phyloP scores from a whole-genome alignment of 2,888 invertebrate species.

The Homarus gammarus region DNA sequence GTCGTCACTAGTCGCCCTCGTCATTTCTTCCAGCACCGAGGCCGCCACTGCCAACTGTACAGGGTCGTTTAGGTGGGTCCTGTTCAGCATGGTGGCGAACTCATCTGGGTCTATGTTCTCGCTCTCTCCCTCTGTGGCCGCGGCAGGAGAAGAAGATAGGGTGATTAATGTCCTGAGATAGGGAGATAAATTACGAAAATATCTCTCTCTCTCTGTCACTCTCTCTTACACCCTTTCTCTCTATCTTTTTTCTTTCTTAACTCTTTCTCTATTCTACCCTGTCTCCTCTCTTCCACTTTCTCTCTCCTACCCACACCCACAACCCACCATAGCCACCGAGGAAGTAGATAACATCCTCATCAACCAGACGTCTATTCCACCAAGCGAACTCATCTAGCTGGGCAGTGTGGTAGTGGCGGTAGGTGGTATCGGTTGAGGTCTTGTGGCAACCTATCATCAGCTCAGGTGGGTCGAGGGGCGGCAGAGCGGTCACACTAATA shows the following conservation, averaged over 20 bases:
- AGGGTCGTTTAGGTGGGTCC: not conserved
- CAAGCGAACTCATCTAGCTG: slow-evolving; percentile 76
- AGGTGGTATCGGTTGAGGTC: not conserved
- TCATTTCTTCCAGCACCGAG: not conserved
- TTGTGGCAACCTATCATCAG: slow-evolving; percentile 74
- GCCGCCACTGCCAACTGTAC: slow-evolving; percentile 12
- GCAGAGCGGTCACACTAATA: not conserved
- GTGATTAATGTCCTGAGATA: not conserved
- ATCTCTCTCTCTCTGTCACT: no score
- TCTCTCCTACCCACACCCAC: no score
- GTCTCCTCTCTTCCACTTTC: no score
- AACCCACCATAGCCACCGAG: slow-evolving; percentile 76
- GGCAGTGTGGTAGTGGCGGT: slow-evolving; percentile 23
- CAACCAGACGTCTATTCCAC: slow-evolving; percentile 74
- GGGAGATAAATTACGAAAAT: not conserved
- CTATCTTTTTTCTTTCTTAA: no score
- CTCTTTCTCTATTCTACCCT: no score
- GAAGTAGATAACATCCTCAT: slow-evolving; percentile 72
- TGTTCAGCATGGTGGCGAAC: not conserved
- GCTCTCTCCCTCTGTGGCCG: slow-evolving; percentile 7
- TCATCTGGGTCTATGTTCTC: not conserved
- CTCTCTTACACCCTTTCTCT: no score
- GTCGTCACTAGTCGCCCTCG: not conserved
- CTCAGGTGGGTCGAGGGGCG: slow-evolving; percentile 70
- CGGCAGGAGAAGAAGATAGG: not conserved